phyloP scores from a whole-genome alignment of 1,140 invertebrate species.

The Meloidogyne hapla region DNA sequence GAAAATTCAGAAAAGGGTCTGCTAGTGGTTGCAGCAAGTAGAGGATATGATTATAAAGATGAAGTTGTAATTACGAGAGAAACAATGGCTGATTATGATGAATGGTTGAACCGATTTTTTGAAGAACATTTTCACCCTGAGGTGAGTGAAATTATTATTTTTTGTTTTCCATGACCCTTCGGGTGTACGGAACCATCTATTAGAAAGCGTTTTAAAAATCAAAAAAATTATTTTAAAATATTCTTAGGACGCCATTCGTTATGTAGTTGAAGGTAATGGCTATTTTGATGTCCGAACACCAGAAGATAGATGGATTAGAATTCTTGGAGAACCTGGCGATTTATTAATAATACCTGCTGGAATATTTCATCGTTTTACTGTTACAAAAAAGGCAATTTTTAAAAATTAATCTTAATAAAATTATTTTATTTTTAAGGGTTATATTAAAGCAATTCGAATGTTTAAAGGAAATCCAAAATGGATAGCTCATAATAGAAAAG shows the following conservation, averaged over 20 bases:
- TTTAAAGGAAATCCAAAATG: conserved; percentile 90
- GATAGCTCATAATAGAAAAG: conserved; percentile 82
- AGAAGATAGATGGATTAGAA: conserved; percentile 84
- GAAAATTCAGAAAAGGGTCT: conserved; percentile 69
- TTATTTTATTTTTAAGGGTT: conserved; percentile 72
- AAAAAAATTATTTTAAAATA: background rate
- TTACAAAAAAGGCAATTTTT: conserved; percentile 70
- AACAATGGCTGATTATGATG: conserved; percentile 82
- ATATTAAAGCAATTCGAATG: conserved; percentile 79
- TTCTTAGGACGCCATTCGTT: conserved; percentile 74
- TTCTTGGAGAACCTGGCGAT: conserved; percentile 80
- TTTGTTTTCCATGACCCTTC: too few relatives aligned
- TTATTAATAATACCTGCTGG: conserved; percentile 89
- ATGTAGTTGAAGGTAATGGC: conserved; percentile 80
- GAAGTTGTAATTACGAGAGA: conserved; percentile 79
- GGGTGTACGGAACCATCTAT: too few relatives aligned
- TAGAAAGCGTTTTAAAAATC: too few relatives aligned
- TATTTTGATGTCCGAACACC: conserved; percentile 92
- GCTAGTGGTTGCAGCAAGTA: conserved; percentile 73
- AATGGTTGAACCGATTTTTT: conserved; percentile 86
- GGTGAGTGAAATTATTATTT: conserved; percentile 70
- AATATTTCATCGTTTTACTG: conserved; percentile 93
- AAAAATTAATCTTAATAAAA: background rate
- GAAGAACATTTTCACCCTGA: conserved; percentile 93
- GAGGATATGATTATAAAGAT: conserved; percentile 86